These are phyloP conservation scores for Bellardia pandia DNA, from an alignment of 2,888 invertebrate species.

Conservation along the genomic window DNA sequence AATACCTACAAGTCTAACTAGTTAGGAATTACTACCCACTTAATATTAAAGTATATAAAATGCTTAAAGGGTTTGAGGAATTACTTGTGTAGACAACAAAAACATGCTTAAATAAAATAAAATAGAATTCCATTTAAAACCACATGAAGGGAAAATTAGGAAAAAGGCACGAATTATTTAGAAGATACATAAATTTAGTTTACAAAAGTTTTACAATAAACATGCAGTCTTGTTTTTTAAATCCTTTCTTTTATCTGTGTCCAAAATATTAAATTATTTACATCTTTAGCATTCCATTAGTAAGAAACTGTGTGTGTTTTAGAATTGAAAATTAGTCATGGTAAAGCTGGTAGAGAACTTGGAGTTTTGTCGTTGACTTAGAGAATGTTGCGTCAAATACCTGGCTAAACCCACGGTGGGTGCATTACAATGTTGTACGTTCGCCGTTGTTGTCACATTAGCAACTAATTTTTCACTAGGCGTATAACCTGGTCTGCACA, in stretches of 20 bases:
- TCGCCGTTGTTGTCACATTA: slow-evolving; percentile 52
- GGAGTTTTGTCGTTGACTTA: slow-evolving; percentile 74
- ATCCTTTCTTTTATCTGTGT: not conserved
- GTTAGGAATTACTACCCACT: not conserved
- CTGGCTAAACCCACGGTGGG: slow-evolving; percentile 88
- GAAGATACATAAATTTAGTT: not conserved
- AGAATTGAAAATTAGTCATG: slow-evolving; percentile 71
- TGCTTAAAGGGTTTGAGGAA: not conserved
- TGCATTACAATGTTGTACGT: slow-evolving; percentile 85
- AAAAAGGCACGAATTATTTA: not conserved
- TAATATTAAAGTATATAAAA: not conserved
- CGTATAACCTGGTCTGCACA: slow-evolving; percentile 89
- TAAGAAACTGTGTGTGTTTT: slow-evolving; percentile 9
- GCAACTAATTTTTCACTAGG: slow-evolving; percentile 72
- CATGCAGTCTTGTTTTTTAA: slow-evolving; percentile 6
- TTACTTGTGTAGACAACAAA: not conserved
- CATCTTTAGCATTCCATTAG: not conserved
- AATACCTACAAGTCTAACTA: not conserved
- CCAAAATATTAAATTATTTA: not conserved
- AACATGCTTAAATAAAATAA: slow-evolving; percentile 35
- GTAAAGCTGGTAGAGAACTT: slow-evolving; percentile 69
- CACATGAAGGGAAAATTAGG: not conserved
- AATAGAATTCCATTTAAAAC: not conserved
- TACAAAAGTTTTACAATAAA: slow-evolving; percentile 10
- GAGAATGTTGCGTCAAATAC: slow-evolving; percentile 85